phyloP scores from a whole-genome alignment of 2,113 vertebrate genomes.

The Dromaius novaehollandiae region DNA sequence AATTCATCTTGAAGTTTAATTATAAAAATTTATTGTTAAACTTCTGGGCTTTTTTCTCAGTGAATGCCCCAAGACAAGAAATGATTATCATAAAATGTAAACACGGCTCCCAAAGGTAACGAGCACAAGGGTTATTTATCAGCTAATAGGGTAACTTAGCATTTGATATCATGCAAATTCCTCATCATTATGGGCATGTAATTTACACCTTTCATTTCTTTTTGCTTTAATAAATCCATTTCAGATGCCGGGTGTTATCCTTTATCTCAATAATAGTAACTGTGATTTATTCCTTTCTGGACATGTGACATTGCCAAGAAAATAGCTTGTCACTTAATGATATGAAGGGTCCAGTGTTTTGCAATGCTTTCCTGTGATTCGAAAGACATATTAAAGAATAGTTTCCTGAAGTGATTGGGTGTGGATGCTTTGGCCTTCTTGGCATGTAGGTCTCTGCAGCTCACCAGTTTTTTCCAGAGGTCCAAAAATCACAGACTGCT shows the following conservation, averaged over 20 bases:
- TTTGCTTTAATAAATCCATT: conserved; percentile 45
- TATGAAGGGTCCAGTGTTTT: background rate
- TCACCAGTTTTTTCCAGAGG: background rate
- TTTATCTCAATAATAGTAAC: conserved; percentile 29
- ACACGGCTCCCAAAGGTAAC: conserved; percentile 40
- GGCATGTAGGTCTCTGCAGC: background rate
- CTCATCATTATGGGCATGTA: conserved; percentile 58
- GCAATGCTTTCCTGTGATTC: background rate
- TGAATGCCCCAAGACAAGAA: conserved; percentile 56
- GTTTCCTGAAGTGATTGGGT: background rate
- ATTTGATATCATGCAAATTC: conserved; percentile 56
- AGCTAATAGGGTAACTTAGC: conserved; percentile 51
- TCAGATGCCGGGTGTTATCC: conserved; percentile 23
- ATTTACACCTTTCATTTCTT: conserved; percentile 67
- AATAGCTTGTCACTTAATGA: background rate
- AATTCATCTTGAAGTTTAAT: conserved; percentile 68
- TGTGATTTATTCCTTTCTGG: conserved; percentile 35
- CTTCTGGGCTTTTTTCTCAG: conserved; percentile 47
- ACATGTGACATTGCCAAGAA: background rate
- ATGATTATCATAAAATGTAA: conserved; percentile 65
- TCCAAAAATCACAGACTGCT: background rate
- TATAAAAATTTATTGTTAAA: conserved; percentile 61
- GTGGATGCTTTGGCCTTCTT: background rate
- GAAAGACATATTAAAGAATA: background rate
- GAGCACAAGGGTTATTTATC: conserved; percentile 62